These are phyloP conservation scores for Colostygia pectinataria DNA, from an alignment of 2,888 invertebrate genomes.

Conservation along the genomic window DNA sequence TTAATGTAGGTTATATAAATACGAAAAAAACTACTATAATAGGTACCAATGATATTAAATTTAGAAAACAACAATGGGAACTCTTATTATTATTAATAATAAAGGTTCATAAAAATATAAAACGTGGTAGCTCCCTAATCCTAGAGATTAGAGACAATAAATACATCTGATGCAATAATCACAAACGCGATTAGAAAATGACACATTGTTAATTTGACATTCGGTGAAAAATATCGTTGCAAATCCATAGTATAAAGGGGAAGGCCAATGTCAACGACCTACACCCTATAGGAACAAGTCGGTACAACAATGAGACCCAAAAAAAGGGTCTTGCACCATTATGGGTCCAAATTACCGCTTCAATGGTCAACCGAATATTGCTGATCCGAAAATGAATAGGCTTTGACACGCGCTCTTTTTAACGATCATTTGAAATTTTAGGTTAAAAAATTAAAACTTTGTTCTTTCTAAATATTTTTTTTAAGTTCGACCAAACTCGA, in stretches of 20 bases:
- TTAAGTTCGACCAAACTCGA: no score
- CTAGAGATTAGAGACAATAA: slow-evolving; percentile 51
- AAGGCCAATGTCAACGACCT: slow-evolving; percentile 80
- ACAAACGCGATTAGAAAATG: slow-evolving; percentile 61
- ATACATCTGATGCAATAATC: slow-evolving; percentile 41
- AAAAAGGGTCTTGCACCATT: slow-evolving; percentile 75
- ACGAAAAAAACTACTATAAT: no score
- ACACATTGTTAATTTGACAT: slow-evolving; percentile 71
- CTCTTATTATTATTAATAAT: background rate
- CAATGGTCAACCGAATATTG: slow-evolving; percentile 63
- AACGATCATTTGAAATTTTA: slow-evolving; percentile 38
- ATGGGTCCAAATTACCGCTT: slow-evolving; percentile 69
- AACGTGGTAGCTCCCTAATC: slow-evolving; percentile 44
- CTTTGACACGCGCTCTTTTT: slow-evolving; percentile 49
- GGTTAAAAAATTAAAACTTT: no score
- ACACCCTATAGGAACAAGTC: slow-evolving; percentile 56
- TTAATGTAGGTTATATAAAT: no score
- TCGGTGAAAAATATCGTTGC: slow-evolving; percentile 69
- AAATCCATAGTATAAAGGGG: slow-evolving; percentile 69
- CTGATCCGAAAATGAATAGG: slow-evolving; percentile 54
- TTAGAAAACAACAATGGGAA: slow-evolving; percentile 1
- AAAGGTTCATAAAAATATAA: slow-evolving; percentile 7
- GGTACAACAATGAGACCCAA: slow-evolving; percentile 67
- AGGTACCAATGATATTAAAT: no score
- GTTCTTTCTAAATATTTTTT: no score